These are phyloP conservation scores for Choloepus hoffmanni DNA, from an alignment of 2,113 vertebrate species.

Conservation along the genomic window DNA sequence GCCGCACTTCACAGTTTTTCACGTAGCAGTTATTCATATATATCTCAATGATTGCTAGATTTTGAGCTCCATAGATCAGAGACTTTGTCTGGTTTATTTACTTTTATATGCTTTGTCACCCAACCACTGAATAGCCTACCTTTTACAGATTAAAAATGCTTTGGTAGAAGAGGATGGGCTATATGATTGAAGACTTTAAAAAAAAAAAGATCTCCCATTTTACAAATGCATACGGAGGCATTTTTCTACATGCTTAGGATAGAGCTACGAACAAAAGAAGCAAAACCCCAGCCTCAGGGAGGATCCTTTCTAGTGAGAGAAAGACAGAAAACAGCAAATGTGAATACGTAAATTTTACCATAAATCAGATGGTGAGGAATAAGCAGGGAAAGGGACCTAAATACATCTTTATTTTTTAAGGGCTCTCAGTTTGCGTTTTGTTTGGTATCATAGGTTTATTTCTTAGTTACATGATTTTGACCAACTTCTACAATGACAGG, in stretches of 20 bases:
- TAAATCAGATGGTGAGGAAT: neutral
- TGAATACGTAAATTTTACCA: accelerated
- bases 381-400: too few relatives aligned
- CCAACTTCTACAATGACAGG: neutral
- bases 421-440: neutral
- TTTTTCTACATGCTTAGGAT: neutral
- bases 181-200: neutral
- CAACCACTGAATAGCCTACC: accelerated
- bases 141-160: neutral
- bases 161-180: accelerated
- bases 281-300: too few relatives aligned
- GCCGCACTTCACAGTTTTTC: accelerated
- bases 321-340: accelerated
- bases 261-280: neutral
- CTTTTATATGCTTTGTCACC: neutral
- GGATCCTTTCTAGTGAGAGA: neutral
- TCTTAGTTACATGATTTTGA: neutral
- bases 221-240: accelerated
- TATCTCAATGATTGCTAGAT: accelerated
- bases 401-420: too few relatives aligned
- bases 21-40: accelerated
- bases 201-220: accelerated
- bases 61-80: neutral
- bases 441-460: too few relatives aligned
- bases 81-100: neutral